Percentiles rank a stretch among this genome's conserved stretches.
These are phyloP conservation scores for Malthinus seriepunctatus DNA, from an alignment of 2,888 invertebrate species.

Conservation along the genomic window DNA sequence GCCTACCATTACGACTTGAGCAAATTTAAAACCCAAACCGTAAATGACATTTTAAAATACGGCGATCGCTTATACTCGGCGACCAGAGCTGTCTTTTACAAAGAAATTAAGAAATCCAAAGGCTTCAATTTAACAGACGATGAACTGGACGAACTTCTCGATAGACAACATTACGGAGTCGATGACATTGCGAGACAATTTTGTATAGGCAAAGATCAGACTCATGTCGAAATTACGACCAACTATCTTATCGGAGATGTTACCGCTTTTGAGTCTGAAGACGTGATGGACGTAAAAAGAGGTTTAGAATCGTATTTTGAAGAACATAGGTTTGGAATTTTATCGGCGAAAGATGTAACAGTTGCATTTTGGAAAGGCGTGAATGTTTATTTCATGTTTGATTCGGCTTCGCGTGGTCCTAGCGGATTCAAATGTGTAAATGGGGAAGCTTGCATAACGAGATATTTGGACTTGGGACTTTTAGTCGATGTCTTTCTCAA, in stretches of 20 bases:
- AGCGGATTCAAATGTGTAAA: constrained; percentile 44
- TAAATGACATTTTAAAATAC: constrained; percentile 65
- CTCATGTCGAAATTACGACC: constrained; percentile 45
- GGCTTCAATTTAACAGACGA: constrained; percentile 36
- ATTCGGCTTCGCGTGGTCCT: constrained; percentile 55
- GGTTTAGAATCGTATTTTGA: constrained; percentile 52
- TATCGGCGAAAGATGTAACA: constrained; percentile 46
- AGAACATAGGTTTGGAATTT: constrained; percentile 46
- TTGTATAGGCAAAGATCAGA: constrained; percentile 48
- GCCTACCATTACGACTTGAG: constrained; percentile 60
- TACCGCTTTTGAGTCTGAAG: constrained; percentile 40
- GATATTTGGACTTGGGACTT: constrained; percentile 43
- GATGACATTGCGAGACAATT: constrained; percentile 45
- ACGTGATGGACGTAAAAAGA: constrained; percentile 45
- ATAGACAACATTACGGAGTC: constrained; percentile 40
- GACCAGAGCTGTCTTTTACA: constrained; percentile 46
- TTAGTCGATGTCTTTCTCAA: constrained; percentile 43
- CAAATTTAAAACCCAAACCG: constrained; percentile 60
- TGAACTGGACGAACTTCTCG: constrained; percentile 43
- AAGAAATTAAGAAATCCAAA: constrained; percentile 34
- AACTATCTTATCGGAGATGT: constrained; percentile 49
- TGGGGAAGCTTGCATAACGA: constrained; percentile 51
- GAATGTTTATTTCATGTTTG: constrained; percentile 54
- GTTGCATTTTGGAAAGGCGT: constrained; percentile 55
- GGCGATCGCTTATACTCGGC: constrained; percentile 65